phyloP scores from a whole-genome alignment of 2,888 invertebrate species.

The Hemicrepidius hirtus region DNA sequence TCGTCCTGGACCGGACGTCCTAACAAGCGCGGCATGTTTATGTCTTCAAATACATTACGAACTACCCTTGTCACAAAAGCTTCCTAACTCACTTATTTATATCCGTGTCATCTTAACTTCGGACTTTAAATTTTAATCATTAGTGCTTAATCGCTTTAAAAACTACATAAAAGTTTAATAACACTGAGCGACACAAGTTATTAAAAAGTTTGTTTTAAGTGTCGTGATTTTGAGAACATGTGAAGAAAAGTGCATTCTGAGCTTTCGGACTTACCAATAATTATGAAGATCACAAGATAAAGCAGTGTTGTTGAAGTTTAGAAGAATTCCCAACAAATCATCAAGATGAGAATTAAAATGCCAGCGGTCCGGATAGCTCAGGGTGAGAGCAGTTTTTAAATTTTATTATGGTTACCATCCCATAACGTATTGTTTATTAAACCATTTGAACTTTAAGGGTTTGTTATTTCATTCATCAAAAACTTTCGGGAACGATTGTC shows the following conservation, averaged over 20 bases:
- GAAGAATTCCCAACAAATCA: slow-evolving; percentile 47
- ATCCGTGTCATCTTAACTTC: slow-evolving; percentile 24
- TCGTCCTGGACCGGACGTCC: slow-evolving; percentile 59
- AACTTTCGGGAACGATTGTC: slow-evolving; percentile 40
- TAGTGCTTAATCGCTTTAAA: slow-evolving; percentile 23
- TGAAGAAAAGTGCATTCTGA: slow-evolving; percentile 34
- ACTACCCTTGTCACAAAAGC: slow-evolving; percentile 25
- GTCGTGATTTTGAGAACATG: slow-evolving; percentile 40
- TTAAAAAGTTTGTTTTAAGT: slow-evolving; percentile 31
- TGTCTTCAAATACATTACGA: slow-evolving; percentile 30
- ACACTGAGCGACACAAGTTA: slow-evolving; percentile 5
- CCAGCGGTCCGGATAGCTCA: slow-evolving; percentile 97
- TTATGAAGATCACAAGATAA: slow-evolving; percentile 39
- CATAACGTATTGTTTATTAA: background rate
- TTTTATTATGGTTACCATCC: background rate
- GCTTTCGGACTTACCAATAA: slow-evolving; percentile 39
- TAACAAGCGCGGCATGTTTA: slow-evolving; percentile 52
- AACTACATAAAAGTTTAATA: slow-evolving; percentile 12
- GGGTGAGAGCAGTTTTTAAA: slow-evolving; percentile 81
- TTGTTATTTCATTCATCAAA: slow-evolving; percentile 14
- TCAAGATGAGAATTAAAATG: slow-evolving; percentile 98
- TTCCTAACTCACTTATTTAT: slow-evolving; percentile 12
- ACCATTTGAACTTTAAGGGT: background rate
- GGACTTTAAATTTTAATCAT: slow-evolving; percentile 30
- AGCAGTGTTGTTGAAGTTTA: slow-evolving; percentile 37